These are phyloP conservation scores for Orius insidiosus DNA, from an alignment of 1,140 invertebrate genomes.

Conservation along the genomic window DNA sequence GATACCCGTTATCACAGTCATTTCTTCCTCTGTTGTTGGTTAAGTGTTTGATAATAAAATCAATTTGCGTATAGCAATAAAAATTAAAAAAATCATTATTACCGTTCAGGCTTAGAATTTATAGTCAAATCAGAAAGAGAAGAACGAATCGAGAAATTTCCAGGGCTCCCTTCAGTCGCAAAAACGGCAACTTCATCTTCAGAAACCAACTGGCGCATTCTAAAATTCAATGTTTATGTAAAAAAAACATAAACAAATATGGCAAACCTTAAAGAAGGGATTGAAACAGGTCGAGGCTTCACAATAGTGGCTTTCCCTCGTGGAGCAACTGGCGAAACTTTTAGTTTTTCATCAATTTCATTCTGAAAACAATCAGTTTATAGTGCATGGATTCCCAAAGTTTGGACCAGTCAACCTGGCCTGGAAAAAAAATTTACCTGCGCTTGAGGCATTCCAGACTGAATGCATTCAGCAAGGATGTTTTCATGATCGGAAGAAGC, in stretches of 20 bases:
- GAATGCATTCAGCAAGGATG: slow-evolving; percentile 58
- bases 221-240: too few relatives aligned
- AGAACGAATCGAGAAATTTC: slow-evolving; percentile 41
- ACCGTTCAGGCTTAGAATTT: slow-evolving; percentile 22
- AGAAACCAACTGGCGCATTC: slow-evolving; percentile 17
- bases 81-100: slow-evolving; percentile 1
- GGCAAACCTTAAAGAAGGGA: slow-evolving; percentile 9
- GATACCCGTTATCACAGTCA: too few relatives aligned
- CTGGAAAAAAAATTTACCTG: slow-evolving; percentile 13
- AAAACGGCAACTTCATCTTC: slow-evolving; percentile 40
- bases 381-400: too few relatives aligned
- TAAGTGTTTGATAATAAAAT: too few relatives aligned
- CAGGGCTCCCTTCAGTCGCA: slow-evolving; percentile 44
- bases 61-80: too few relatives aligned
- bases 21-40: too few relatives aligned
- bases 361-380: too few relatives aligned
- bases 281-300: slow-evolving; percentile 13
- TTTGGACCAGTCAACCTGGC: too few relatives aligned
- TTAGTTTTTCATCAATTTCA: too few relatives aligned
- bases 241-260: too few relatives aligned
- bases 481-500: slow-evolving; percentile 45
- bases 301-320: slow-evolving; percentile 8
- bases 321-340: not conserved
- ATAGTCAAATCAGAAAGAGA: slow-evolving; percentile 50
- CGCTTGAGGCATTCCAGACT: slow-evolving; percentile 51